Percentiles rank a stretch among this genome's conserved stretches.
Evolutionary conservation across 2,888 invertebrate genomes (phyloP).

Genomic region (Chloromyia formosa): DNA sequence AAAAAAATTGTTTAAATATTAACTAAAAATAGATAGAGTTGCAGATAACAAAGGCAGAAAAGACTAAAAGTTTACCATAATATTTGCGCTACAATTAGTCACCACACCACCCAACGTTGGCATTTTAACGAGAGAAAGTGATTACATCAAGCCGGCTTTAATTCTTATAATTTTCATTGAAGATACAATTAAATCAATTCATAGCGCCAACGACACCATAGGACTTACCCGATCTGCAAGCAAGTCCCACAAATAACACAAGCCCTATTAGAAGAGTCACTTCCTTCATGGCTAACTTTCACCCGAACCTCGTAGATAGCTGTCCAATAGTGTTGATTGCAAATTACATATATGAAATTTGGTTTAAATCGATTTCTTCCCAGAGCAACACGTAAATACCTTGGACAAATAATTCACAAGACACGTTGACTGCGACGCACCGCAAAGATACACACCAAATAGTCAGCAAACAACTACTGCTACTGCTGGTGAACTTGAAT

Average conservation of each 20-base stretch:
- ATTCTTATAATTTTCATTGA: too few relatives aligned
- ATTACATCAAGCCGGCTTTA: too few relatives aligned
- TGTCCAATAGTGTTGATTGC: not conserved
- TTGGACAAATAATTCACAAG: conserved; percentile 17
- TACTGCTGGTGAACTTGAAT: not conserved
- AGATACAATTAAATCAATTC: too few relatives aligned
- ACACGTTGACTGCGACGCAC: conserved; percentile 2
- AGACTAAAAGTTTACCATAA: too few relatives aligned
- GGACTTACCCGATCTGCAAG: not conserved
- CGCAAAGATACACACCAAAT: not conserved
- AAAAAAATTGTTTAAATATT: too few relatives aligned
- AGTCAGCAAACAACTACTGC: conserved; percentile 4
- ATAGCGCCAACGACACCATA: too few relatives aligned
- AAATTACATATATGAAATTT: not conserved
- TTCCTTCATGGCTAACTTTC: not conserved
- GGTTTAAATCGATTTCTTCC: not conserved
- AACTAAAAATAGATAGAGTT: too few relatives aligned
- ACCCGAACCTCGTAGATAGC: not conserved
- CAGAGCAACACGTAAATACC: not conserved
- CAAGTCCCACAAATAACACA: not conserved
- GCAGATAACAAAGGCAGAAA: too few relatives aligned
- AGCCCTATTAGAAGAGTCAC: not conserved
- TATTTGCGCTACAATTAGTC: too few relatives aligned
- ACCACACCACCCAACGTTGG: too few relatives aligned
- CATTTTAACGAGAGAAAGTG: too few relatives aligned